Conservation (phyloP, 2,113 vertebrate genomes). For the Spilogale gracilis region DNA sequence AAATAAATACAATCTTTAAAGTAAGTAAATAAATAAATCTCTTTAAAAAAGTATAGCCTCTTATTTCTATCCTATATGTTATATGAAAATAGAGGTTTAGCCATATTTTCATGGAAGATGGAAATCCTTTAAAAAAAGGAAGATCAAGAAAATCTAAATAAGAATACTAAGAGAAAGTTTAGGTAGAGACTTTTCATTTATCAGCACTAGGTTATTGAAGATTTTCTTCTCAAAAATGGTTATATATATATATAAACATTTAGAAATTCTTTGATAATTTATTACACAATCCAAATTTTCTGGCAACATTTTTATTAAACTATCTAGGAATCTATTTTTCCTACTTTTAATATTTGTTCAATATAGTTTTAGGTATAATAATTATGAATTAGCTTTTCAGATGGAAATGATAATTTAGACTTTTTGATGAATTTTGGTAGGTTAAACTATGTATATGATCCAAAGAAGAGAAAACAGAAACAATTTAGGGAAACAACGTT, state of each 20-base stretch:
- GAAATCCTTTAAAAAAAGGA: background rate
- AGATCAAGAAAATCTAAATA: background rate
- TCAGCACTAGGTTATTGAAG: background rate
- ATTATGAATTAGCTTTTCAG: background rate
- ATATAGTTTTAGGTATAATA: background rate
- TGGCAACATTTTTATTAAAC: background rate
- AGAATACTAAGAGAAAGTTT: background rate
- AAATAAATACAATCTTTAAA: background rate
- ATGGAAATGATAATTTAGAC: constrained; percentile 15
- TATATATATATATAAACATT: background rate
- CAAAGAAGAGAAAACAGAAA: background rate
- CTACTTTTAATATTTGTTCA: background rate
- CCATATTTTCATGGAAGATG: background rate
- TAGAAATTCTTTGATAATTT: background rate
- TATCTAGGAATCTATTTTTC: background rate
- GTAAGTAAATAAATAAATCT: background rate
- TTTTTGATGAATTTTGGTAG: background rate
- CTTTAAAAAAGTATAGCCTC: background rate
- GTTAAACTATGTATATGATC: background rate
- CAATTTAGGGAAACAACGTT: background rate
- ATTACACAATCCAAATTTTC: background rate
- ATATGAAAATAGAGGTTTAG: background rate
- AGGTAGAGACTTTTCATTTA: background rate
- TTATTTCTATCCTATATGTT: background rate
- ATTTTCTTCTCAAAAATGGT: constrained; percentile 44